Conservation (phyloP, 2,113 vertebrate genomes). For the Melozone crissalis region DNA sequence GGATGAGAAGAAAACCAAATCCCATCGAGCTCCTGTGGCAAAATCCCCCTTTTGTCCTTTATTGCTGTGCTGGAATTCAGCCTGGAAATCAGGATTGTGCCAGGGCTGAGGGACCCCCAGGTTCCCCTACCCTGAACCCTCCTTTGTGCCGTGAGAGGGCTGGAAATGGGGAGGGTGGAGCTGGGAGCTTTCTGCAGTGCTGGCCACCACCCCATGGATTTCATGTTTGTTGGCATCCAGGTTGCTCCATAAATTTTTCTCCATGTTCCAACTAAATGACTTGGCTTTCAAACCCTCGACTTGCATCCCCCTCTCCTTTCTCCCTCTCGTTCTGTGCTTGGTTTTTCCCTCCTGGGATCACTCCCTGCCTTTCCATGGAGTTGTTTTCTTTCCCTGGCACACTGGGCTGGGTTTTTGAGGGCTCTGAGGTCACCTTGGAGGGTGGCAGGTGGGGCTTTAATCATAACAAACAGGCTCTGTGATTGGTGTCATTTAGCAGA, state of each 20-base stretch:
- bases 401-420: background rate
- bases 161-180: background rate
- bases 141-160: background rate
- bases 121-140: background rate
- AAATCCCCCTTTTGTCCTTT: background rate
- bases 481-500: background rate
- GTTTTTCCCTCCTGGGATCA: background rate
- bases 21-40: background rate
- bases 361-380: background rate
- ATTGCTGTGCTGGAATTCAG: background rate
- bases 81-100: conserved; percentile 5
- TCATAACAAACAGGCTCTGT: background rate
- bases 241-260: background rate
- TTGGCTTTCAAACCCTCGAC: background rate
- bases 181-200: background rate
- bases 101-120: conserved; percentile 1
- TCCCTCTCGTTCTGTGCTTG: conserved; percentile 48
- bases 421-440: background rate
- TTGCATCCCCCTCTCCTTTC: conserved; percentile 20
- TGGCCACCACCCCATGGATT: background rate
- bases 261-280: background rate
- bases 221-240: background rate
- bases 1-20: background rate
- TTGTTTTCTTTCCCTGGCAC: conserved; percentile 27
- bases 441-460: background rate